Evolutionary conservation across 2,797 vertebrate species (phyloP), one percentile per base, ranked within the genome.

Genomic region (Anomalospiza imberbis): DNA sequence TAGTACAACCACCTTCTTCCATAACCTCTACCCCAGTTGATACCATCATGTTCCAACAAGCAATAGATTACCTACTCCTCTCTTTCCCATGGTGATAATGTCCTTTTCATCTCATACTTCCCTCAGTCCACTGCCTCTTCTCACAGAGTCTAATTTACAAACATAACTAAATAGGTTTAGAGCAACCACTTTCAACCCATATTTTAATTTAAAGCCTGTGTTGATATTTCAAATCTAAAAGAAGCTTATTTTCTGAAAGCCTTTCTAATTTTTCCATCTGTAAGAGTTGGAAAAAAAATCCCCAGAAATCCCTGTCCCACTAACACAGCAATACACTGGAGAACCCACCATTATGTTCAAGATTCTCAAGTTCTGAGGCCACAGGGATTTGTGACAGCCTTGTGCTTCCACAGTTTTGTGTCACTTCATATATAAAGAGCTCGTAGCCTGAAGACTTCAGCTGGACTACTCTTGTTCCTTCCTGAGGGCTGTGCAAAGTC

Each of bases 311-410:
- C 15, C 13, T 42, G 38, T 13, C 38, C 22, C 32, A 45, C 32
- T 38, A 57, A 57, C 21, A 36, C 11, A 60, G 19, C 0, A 2
- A 53, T 48, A 16, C 28, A 73, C 4, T 0, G 0, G 40, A 80
- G 40, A 60, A 66, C 1, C 9, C 32, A 55, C 10, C 0, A 3
- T 22, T 38, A 7, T 17, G 10, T 44, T 47, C 5, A 32, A 32
- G 58, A 50, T 19, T 28, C 24, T 58, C 34, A 17, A 1, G 9
- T 61, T 82, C 36, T 51, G 22, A 87, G 21, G 44, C 22, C 79
- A 79, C 29, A 25, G 31, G 40, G 34, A 61, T 38, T 48, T 76
- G 20, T 32, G 58, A 65, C 12, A 77, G 45, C 16, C 11, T 80
- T 82, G 18, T 48, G 20, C 5, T 65, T 75, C 54, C 47, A 54